Evolutionary conservation across 2,797 vertebrate species (phyloP).

Genomic region (Melanotaenia pygmaea): DNA sequence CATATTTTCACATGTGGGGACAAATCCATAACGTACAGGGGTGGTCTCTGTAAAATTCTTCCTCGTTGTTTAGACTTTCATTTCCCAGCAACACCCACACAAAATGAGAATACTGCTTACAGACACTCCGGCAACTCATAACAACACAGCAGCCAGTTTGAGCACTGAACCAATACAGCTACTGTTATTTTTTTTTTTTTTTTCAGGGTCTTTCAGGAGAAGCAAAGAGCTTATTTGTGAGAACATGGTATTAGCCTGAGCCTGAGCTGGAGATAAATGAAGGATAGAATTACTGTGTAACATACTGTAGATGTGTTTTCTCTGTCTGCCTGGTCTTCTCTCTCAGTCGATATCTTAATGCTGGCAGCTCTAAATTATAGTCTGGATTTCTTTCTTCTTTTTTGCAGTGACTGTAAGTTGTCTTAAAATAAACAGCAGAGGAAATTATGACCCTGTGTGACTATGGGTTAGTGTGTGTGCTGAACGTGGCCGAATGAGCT

Average conservation of each 20-base stretch:
- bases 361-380: constrained; percentile 71
- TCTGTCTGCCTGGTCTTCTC: constrained; percentile 25
- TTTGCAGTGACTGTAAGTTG: constrained; percentile 46
- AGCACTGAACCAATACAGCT: too few relatives aligned
- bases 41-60: too few relatives aligned
- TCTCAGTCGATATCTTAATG: constrained; percentile 39
- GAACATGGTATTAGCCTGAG: constrained; percentile 13
- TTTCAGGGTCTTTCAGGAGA: constrained; percentile 20
- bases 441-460: constrained; percentile 62
- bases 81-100: too few relatives aligned
- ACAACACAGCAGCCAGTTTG: too few relatives aligned
- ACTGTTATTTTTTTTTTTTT: background rate
- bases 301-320: constrained; percentile 21
- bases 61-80: too few relatives aligned
- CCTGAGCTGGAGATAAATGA: constrained; percentile 16
- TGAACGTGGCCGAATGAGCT: constrained; percentile 29
- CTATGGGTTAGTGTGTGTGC: constrained; percentile 30
- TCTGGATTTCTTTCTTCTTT: constrained; percentile 48
- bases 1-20: too few relatives aligned
- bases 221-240: constrained; percentile 19
- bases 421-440: constrained; percentile 71
- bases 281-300: constrained; percentile 18
- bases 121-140: too few relatives aligned
- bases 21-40: too few relatives aligned
- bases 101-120: too few relatives aligned